Base-by-base conservation (phyloP, 2,888 invertebrate species). In the Ecdyonurus torrentis region DNA sequence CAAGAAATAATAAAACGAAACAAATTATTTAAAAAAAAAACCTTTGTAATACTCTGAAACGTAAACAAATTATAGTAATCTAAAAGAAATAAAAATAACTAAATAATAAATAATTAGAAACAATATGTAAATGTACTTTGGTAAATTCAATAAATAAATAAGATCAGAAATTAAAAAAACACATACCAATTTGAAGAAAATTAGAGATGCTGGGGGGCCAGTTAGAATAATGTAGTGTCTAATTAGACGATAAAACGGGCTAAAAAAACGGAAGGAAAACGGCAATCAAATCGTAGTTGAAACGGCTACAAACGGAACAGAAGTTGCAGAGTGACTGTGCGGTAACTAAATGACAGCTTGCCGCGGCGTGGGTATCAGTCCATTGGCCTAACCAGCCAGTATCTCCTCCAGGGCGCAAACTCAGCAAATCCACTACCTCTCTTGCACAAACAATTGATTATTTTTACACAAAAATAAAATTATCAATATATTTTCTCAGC, bases 291-390 rank as follows among this genome's bases (percentile, higher is more conserved):
- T 70, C 70, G 70, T 71, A 71, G 71, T 71, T 71, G 71, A 58
- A 72, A 71, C 71, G 70, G 77, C 78, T 79, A 79, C 77, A 78
- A 79, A 79, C 78, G 79, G 79, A 80, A 80, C 79, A 79, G 79
- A 79, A 80, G 79, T 79, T 78, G 79, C 78, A 78, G 78, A 77
- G 77, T 78, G 77, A 78, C 78, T 78, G 79, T 79, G 79, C 80
- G 78, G 78, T 78, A 80, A 80, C 80, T 80, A 80, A 80, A 80
- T 81, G 80, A 62, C 23, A 55, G 62, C 58, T 53, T 25, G 53
- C 15, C 22, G 37, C 25, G 60, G 23, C 3, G 22, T 25, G 37
- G 2, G 22, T 24, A 22, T 18, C n/a, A 60, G 25, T 24, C 37
- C 25, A 37, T 37, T 37, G 37, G 37, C 7, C 37, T 15, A 37